Evolutionary conservation across 2,797 vertebrate genomes (phyloP), one percentile per base, ranked within the genome.

Genomic region (Pyrrhura leucotis): DNA sequence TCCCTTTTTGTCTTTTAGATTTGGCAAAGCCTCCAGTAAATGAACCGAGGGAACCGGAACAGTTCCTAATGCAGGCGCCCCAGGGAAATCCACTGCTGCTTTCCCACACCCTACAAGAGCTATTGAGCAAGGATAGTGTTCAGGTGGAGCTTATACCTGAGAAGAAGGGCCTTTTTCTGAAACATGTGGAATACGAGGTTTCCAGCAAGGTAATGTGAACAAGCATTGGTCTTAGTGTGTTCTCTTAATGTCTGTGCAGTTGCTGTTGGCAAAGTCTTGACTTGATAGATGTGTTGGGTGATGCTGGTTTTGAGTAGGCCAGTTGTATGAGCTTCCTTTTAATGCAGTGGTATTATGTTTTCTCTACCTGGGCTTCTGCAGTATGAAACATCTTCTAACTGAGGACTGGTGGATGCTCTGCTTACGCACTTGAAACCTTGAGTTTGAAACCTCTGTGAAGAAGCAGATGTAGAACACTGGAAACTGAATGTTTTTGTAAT

Each of bases 101-200:
- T 84, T 95, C 98, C 33, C 97, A 98, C 95, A 99, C 98, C n/a
- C 97, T 99, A 69, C 98, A 98, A 85, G 98, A 98, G 79, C 98
- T 99, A 84, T 97, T 99, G 98, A 98, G 97, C 94, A 98, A 98
- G 56, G 99, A 99, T 79, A 98, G 97, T 0, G 98, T 99, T 90
- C 98, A 98, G 94, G 98, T 99, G 97, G 99, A 99, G 97, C 98
- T 99, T 82, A 99, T 99, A 81, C 99, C 99, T 0, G 99, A 99
- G 98, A 99, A 99, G 98, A 99, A 99, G 91, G 99, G 99, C 29
- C 98, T 99, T 91, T 99, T 99, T 90, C 99, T 99, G 71, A 99
- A 99, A 97, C 99, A 99, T 37, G 99, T 99, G 98, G 99, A 99
- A 75, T 99, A 99, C 53, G 99, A 99, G 95, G 98, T 99, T 96